A percentile compares a stretch with the other conserved stretches of the same genome.
Evolutionary conservation across 2,113 vertebrate genomes (phyloP).

Genomic region (Cephalopterus ornatus): DNA sequence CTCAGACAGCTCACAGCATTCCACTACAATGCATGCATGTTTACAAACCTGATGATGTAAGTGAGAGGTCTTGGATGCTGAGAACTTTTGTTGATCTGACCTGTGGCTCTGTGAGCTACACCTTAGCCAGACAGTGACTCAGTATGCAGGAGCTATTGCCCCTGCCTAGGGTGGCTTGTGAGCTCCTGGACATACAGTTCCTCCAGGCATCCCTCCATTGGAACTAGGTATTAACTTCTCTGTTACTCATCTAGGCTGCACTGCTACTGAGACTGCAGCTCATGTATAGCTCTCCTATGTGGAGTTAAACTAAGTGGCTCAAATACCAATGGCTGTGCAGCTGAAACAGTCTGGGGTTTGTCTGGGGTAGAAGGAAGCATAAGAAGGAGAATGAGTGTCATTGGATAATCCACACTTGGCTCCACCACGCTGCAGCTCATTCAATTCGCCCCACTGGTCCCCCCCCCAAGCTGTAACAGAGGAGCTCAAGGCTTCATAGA

Average conservation of each 20-base stretch:
- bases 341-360: background rate
- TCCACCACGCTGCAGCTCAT: background rate
- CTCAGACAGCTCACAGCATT: background rate
- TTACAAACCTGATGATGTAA: background rate
- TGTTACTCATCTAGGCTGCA: background rate
- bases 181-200: background rate
- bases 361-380: background rate
- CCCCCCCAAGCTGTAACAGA: background rate
- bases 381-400: background rate
- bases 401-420: background rate
- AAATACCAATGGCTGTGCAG: background rate
- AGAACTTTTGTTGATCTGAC: background rate
- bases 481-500: background rate
- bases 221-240: background rate
- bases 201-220: background rate
- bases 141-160: background rate
- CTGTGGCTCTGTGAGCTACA: background rate
- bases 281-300: accelerated
- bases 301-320: background rate
- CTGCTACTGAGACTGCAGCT: background rate
- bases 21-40: accelerated
- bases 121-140: background rate
- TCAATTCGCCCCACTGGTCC: background rate
- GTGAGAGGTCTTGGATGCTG: background rate
- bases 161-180: accelerated